These are phyloP conservation scores for Podocnemis expansa DNA, from an alignment of 2,113 vertebrate genomes.

Conservation along the genomic window DNA sequence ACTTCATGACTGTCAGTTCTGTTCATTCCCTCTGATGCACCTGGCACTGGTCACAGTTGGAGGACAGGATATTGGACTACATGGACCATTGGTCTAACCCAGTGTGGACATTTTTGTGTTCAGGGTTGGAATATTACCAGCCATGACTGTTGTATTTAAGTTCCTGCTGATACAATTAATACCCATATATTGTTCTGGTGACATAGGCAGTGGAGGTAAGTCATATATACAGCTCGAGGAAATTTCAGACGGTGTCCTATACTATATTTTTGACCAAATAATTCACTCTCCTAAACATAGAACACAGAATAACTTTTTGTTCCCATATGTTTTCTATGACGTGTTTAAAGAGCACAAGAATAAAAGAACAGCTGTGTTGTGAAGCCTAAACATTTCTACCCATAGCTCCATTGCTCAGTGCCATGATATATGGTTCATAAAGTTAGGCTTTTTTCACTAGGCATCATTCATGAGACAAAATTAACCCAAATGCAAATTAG, in stretches of 20 bases:
- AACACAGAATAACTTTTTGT: not conserved
- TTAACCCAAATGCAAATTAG: not conserved
- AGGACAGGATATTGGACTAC: not conserved
- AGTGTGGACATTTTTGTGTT: not conserved
- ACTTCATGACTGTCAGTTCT: not conserved
- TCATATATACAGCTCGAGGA: not conserved
- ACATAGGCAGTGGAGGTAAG: not conserved
- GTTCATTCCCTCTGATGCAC: not conserved
- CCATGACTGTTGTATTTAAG: not conserved
- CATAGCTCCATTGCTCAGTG: not conserved
- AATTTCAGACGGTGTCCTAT: not conserved
- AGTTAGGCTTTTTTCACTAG: not conserved
- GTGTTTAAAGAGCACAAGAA: conserved; percentile 22
- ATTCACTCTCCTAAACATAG: not conserved
- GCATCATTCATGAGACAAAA: not conserved
- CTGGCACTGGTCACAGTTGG: not conserved
- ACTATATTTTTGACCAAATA: not conserved
- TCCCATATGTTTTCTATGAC: conserved; percentile 2
- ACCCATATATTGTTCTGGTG: not conserved
- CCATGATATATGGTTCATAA: not conserved
- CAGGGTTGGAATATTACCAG: not conserved
- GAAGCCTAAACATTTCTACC: conserved; percentile 10
- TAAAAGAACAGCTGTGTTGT: not conserved
- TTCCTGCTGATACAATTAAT: not conserved
- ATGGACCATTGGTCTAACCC: not conserved